Base-by-base conservation (phyloP, 2,888 invertebrate genomes). In the Eupithecia insigniata region DNA sequence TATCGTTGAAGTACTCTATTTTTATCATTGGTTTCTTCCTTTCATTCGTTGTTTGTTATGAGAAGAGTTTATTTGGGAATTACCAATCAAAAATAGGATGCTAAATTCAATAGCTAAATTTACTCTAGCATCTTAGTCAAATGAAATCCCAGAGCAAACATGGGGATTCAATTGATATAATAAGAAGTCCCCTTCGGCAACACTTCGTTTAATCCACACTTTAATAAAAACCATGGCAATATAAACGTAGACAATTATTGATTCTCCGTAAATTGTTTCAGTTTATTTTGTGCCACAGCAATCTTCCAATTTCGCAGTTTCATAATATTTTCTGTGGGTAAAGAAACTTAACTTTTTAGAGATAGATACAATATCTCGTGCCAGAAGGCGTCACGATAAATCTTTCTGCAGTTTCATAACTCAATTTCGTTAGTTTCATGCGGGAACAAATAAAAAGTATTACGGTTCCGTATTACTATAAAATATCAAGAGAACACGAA, bases 381-480 rank as follows among this genome's bases (percentile, higher is more conserved):
- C 83, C 84, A 83, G 84, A 86, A 82, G 85, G 87, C 84, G 80
- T 81, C 82, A 84, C 82, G 76, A 86, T 89, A 89, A 89, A 89
- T 88, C 86, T 86, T 80, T 80, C 74, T 79, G 80, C 82, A 84
- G 81, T 85, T 88, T 86, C 86, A 85, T 87, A 89, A 88, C 87
- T 88, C 83, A 87, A 87, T 87, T 87, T 84, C 80, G 81, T 79
- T 79, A 77, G 84, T 84, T 85, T 83, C 81, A 79, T 73, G 77
- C 81, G 80, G 82, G 79, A 85, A 84, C 84, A 81, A 83, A 85
- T 82, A 84, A 85, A 83, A 81, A 69, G 79, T 81, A 83, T 83
- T 80, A 76, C 75, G 69, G 72, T 75, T 70, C 77, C 10, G n/a
- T 34, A 62, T 34, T 62, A 32, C 34, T 4, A 32, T 62, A 34